Conservation (phyloP, 2,113 vertebrate genomes). For the Apeltes quadracus region DNA sequence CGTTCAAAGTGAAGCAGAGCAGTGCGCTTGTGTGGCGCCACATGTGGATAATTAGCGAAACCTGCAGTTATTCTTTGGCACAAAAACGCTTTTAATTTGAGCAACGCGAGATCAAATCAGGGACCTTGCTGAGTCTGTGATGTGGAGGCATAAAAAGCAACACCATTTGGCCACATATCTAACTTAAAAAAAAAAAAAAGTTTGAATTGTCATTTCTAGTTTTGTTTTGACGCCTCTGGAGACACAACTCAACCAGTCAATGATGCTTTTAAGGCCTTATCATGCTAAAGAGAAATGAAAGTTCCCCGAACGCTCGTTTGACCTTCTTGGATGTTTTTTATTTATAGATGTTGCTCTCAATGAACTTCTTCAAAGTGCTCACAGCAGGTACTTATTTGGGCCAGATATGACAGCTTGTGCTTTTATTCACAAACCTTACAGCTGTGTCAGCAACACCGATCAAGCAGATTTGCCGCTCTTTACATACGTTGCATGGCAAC, state of each 20-base stretch:
- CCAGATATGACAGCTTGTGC: not conserved
- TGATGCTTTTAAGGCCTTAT: slow-evolving; percentile 24
- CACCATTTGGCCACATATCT: slow-evolving; percentile 13
- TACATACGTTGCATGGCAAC: not conserved
- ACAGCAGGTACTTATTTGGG: slow-evolving; percentile 10
- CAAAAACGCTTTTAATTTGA: slow-evolving; percentile 58
- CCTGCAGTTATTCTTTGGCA: slow-evolving; percentile 65
- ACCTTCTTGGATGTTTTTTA: slow-evolving; percentile 9
- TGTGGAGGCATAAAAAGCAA: slow-evolving; percentile 22
- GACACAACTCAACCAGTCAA: slow-evolving; percentile 2
- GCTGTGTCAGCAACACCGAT: not conserved
- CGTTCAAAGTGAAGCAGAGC: slow-evolving; percentile 22
- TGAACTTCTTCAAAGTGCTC: slow-evolving; percentile 26
- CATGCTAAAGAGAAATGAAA: slow-evolving; percentile 6
- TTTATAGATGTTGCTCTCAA: slow-evolving; percentile 17
- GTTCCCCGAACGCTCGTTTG: not conserved
- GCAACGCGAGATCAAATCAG: slow-evolving; percentile 58
- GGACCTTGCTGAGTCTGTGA: slow-evolving; percentile 47
- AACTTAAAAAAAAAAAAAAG: slow-evolving; percentile 14
- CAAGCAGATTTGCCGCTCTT: slow-evolving; percentile 11
- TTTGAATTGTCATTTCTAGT: slow-evolving; percentile 38
- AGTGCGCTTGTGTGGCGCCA: slow-evolving; percentile 47
- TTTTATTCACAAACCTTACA: not conserved
- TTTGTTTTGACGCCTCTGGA: slow-evolving; percentile 33
- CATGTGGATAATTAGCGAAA: slow-evolving; percentile 73